Conservation (phyloP, 2,797 vertebrate genomes). For the Peromyscus eremicus region DNA sequence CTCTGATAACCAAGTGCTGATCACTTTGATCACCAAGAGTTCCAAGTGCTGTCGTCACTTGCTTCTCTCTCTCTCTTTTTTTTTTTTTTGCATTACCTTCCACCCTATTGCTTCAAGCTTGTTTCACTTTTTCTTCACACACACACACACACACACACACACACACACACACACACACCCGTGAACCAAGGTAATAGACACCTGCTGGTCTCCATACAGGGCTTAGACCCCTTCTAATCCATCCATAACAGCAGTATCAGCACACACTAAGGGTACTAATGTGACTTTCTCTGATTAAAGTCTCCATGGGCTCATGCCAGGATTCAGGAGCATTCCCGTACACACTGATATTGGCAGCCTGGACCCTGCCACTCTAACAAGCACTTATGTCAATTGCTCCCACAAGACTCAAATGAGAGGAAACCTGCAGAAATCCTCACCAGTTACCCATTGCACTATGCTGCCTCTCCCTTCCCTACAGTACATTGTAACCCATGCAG, state of each 20-base stretch:
- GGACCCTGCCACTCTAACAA: background rate
- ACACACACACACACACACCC: no score
- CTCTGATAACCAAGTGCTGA: background rate
- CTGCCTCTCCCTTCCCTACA: background rate
- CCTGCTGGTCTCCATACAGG: background rate
- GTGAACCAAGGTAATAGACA: background rate
- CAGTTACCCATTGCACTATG: background rate
- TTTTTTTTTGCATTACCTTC: background rate
- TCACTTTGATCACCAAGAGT: background rate
- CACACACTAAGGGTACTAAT: background rate
- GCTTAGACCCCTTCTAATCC: background rate
- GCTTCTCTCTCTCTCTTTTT: no score
- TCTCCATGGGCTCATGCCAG: background rate
- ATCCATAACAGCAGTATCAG: background rate
- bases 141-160: no score
- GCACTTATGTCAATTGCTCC: background rate
- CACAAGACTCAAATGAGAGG: background rate
- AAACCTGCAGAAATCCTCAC: background rate
- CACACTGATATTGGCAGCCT: background rate
- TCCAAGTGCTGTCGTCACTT: background rate
- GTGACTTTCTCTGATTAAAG: background rate
- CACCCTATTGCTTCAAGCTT: background rate
- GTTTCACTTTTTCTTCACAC: conserved; percentile 9
- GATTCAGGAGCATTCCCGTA: background rate
- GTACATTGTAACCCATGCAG: background rate